Percentiles rank a stretch among this genome's conserved stretches.
Evolutionary conservation across 1,140 invertebrate genomes (phyloP).

Genomic region (Caenorhabditis briggsae): DNA sequence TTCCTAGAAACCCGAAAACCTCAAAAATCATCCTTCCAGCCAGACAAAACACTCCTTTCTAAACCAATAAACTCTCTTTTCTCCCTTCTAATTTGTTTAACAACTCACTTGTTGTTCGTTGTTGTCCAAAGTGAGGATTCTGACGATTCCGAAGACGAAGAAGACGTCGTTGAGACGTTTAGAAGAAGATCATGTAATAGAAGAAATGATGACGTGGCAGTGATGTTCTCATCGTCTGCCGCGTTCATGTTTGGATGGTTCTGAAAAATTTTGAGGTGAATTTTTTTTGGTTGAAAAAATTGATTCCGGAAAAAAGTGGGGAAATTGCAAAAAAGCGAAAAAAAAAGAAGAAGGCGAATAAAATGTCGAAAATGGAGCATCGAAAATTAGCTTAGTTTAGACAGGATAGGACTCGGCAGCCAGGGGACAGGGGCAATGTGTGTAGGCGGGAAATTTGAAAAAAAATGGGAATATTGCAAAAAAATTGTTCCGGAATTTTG

Average conservation of each 20-base stretch:
- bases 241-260: slow-evolving; percentile 1
- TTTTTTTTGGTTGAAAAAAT: too few species aligned
- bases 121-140: slow-evolving; percentile 21
- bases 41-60: neutral
- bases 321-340: neutral
- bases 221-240: slow-evolving; percentile 30
- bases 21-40: neutral
- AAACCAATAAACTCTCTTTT: neutral
- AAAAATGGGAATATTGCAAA: neutral
- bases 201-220: neutral
- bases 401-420: too few species aligned
- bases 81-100: neutral
- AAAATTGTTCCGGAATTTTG: neutral
- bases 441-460: neutral
- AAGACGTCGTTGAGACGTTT: neutral
- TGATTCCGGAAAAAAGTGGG: neutral
- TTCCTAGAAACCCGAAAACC: neutral
- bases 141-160: neutral
- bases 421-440: neutral
- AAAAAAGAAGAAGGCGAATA: neutral
- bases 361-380: neutral
- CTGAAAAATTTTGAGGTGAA: too few species aligned
- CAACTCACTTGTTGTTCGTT: slow-evolving; percentile 9
- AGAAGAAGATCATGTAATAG: neutral
- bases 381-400: neutral